Conservation (phyloP, 2,113 vertebrate genomes). For the Clarias batrachus region DNA sequence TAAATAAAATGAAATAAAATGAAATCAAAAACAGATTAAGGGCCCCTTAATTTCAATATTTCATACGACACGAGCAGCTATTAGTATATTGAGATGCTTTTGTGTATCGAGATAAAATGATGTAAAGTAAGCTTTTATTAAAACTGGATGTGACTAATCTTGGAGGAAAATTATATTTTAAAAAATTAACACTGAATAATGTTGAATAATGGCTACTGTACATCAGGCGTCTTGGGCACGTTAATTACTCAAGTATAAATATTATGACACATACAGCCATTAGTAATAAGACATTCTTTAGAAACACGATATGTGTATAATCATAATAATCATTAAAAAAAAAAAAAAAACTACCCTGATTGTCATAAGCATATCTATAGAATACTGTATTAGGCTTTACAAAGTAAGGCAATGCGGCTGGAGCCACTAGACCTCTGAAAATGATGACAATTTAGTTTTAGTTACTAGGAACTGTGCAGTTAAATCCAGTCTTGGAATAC, state of each 20-base stretch:
- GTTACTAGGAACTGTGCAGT: background rate
- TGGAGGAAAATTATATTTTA: background rate
- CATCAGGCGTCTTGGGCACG: background rate
- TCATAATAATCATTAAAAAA: background rate
- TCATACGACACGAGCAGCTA: background rate
- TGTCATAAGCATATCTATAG: background rate
- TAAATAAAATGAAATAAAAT: background rate
- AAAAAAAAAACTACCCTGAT: background rate
- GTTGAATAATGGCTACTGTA: background rate
- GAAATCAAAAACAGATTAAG: background rate
- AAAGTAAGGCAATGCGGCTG: background rate
- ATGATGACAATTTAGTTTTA: background rate
- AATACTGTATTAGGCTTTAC: background rate
- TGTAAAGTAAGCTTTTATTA: background rate
- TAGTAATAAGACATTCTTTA: background rate
- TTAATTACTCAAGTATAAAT: conserved; percentile 19
- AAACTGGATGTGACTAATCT: conserved; percentile 18
- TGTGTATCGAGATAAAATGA: background rate
- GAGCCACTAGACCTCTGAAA: background rate
- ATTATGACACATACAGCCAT: background rate
- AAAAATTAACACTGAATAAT: background rate
- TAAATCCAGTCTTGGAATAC: background rate
- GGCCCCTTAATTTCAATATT: background rate
- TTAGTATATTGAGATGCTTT: background rate
- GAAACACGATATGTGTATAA: background rate